These are phyloP conservation scores for Brachionus asplanchnoidis DNA, from an alignment of 1,140 invertebrate genomes.

Conservation along the genomic window DNA sequence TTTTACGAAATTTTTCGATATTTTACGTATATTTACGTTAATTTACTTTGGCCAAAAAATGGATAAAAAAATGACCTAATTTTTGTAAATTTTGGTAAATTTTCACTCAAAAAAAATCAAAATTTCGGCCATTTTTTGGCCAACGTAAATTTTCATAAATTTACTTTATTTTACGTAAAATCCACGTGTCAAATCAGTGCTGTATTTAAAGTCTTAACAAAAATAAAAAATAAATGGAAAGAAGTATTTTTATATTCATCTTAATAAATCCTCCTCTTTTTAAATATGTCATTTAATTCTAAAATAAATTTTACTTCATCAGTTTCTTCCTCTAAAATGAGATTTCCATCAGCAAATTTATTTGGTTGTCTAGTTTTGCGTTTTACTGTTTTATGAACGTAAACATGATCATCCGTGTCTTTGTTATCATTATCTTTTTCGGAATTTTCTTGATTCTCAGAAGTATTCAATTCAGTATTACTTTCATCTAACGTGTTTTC, in stretches of 20 bases:
- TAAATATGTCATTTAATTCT: too few species aligned
- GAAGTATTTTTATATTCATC: not conserved
- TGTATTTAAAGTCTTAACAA: not conserved
- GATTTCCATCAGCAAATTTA: slow-evolving; percentile 37
- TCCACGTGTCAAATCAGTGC: too few species aligned
- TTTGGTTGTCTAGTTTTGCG: not conserved
- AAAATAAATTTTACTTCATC: not conserved
- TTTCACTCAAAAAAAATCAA: too few species aligned
- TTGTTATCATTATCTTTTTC: not conserved
- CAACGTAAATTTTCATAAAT: too few species aligned
- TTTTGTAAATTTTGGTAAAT: too few species aligned
- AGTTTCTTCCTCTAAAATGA: slow-evolving; percentile 26
- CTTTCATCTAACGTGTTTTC: not conserved
- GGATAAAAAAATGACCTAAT: too few species aligned
- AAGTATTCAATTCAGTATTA: not conserved
- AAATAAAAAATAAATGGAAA: not conserved
- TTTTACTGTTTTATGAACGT: slow-evolving; percentile 32
- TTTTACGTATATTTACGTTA: too few species aligned
- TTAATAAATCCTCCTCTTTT: too few species aligned
- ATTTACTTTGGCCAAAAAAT: too few species aligned
- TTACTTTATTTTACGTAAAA: too few species aligned
- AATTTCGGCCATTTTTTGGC: too few species aligned
- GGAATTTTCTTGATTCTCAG: not conserved
- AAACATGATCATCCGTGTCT: not conserved
- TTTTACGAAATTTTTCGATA: too few species aligned